Evolutionary conservation across 2,113 vertebrate species (phyloP).

Genomic region (Oreochromis spilurus): DNA sequence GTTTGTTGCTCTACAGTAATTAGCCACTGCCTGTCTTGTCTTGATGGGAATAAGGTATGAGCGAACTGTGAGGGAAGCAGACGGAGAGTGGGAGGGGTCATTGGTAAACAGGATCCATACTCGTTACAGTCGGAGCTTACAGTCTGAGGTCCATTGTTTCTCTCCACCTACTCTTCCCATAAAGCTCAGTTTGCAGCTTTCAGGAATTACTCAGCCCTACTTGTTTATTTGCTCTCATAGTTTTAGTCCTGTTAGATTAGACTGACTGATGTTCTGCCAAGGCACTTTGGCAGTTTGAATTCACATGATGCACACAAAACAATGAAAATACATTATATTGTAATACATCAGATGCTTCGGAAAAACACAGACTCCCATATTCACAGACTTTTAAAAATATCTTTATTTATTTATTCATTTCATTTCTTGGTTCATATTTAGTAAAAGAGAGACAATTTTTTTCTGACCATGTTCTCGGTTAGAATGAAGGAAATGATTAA

Average conservation of each 20-base stretch:
- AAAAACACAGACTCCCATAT: not conserved
- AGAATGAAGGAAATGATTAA: constrained; percentile 1
- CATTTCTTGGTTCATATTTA: not conserved
- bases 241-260: constrained; percentile 13
- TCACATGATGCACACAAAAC: not conserved
- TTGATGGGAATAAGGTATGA: constrained; percentile 24
- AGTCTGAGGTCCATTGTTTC: not conserved
- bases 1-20: constrained; percentile 59
- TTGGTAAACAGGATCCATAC: constrained; percentile 27
- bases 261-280: constrained; percentile 12
- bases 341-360: not conserved
- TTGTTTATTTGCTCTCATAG: constrained; percentile 13
- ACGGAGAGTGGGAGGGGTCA: not conserved
- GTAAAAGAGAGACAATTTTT: not conserved
- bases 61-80: not conserved
- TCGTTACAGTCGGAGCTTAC: not conserved
- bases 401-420: not conserved
- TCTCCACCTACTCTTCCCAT: not conserved
- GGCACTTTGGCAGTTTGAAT: not conserved
- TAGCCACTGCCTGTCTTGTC: constrained; percentile 42
- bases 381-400: not conserved
- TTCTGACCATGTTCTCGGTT: not conserved
- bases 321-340: not conserved
- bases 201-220: not conserved
- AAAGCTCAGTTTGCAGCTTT: not conserved